phyloP scores from a whole-genome alignment of 2,888 invertebrate genomes.

The Caenorhabditis doughertyi region DNA sequence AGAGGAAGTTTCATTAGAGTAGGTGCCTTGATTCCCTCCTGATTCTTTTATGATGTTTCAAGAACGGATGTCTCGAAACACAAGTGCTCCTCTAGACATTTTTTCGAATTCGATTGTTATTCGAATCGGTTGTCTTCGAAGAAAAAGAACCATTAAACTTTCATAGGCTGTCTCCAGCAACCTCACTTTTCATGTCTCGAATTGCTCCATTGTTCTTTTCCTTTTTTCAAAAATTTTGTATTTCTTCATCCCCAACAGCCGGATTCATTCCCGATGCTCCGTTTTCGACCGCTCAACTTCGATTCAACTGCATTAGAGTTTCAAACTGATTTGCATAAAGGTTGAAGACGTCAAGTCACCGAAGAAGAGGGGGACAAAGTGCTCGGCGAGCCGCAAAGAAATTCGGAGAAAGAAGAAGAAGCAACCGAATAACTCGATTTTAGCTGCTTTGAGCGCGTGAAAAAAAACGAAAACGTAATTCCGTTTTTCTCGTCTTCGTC shows the following conservation, averaged over 20 bases:
- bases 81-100: neutral
- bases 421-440: slow-evolving; percentile 53
- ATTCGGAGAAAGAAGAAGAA: slow-evolving; percentile 41
- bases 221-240: slow-evolving; percentile 7
- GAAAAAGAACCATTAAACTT: slow-evolving; percentile 41
- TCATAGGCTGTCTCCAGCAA: slow-evolving; percentile 41
- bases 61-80: neutral
- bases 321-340: slow-evolving; percentile 57
- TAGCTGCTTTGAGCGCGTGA: slow-evolving; percentile 40
- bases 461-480: slow-evolving; percentile 62
- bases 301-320: neutral
- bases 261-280: neutral
- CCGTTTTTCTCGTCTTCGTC: slow-evolving; percentile 45
- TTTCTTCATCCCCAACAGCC: neutral
- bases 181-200: slow-evolving; percentile 23
- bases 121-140: slow-evolving; percentile 26
- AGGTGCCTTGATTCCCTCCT: no score
- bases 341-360: slow-evolving; percentile 42
- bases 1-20: no score
- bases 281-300: slow-evolving; percentile 25
- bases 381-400: slow-evolving; percentile 54
- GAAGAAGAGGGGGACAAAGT: slow-evolving; percentile 49
- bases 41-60: no score
- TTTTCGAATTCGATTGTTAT: slow-evolving; percentile 15
- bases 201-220: neutral